Base-by-base conservation (phyloP, 2,113 vertebrate genomes). In the Otis tarda region DNA sequence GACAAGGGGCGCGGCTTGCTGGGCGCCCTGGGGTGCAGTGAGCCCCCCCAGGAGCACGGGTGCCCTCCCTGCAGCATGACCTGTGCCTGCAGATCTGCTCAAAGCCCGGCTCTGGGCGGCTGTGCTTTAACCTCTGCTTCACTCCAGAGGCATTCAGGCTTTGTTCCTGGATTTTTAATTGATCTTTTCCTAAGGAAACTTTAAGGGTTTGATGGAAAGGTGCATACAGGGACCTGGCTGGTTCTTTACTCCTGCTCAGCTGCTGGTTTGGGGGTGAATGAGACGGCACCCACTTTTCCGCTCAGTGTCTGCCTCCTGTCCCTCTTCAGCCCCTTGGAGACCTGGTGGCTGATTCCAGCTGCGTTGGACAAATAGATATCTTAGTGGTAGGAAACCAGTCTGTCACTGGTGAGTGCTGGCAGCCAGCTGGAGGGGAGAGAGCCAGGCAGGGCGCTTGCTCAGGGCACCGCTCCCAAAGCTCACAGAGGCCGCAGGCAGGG, bases 341-440 rank as follows among this genome's bases (percentile, higher is more conserved):
- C 27, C 12, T 1, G 5, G n/a, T 50, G 63, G 31, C 80, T 63
- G 70, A n/a, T 59, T 67, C 31, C 85, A 78, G 53, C 77, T 68
- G 35, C 43, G 1, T 41, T 63, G 87, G 68, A 14, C 39, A 65
- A 59, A 56, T 1, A 30, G 68, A 68, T 43, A 33, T 78, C 39
- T 73, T 77, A 39, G 18, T 2, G 10, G 45, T 2, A 37, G 80
- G 67, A 27, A 90, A 20, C 49, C 16, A 61, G 4, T 35, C 55
- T 5, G 1, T 35, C 14, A 1, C 50, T 22, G 28, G 25, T 18
- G 68, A 45, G 21, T 1, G 1, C 27, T 4, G 12, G 35, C 43
- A 37, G 50, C 21, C 30, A 21, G 63, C 43, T 4, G n/a, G 60
- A 24, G 39, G 52, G 59, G 14, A 68, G 25, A 15, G 49, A 64